Base-by-base conservation (phyloP, 2,797 vertebrate genomes). In the Anolis apletophallus region DNA sequence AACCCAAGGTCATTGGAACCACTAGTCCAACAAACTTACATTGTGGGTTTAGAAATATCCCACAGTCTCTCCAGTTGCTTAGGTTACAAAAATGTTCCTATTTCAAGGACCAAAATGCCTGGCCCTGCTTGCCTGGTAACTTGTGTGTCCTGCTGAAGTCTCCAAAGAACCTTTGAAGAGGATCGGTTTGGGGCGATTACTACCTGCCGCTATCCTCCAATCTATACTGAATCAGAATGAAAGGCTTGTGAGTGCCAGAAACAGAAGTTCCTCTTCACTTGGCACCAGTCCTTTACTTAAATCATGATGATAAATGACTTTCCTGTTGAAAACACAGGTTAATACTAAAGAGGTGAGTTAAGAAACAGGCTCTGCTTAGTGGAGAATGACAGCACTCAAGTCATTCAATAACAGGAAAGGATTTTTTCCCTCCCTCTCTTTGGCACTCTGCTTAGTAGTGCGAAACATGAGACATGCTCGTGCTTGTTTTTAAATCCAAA, bases 311-410 rank as follows among this genome's bases (percentile, higher is more conserved):
- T 72, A 75, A 57, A 36, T 57, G n/a, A 10, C 26, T 87, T 67
- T 80, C 21, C 57, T 90, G 81, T 88, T 75, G 80, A 80, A 69
- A 54, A n/a, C 4, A 46, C 2, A 54, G 78, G 90, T 93, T 92
- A 94, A 90, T 88, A 71, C 16, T 64, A 88, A 81, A 87, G 87
- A 88, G 74, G 5, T 36, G 83, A 91, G 90, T 94, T 94, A 94
- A 94, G 94, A 92, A 90, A 79, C 93, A 93, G 93, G 80, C 93
- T 74, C 50, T 74, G 91, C 17, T 90, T 80, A 90, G 83, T 86
- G 89, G 89, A 89, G 87, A 83, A 83, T 88, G 72, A 88, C 84
- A 74, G 29, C n/a, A 23, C 10, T 13, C 11, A n/a, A 74, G 83
- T 77, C n/a, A 79, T 40, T 29, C 75, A 72, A 26, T 67, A 89